A percentile compares a stretch with the other conserved stretches of the same genome.
Conservation (phyloP, 2,797 vertebrate genomes). For the Micrastur ruficollis region DNA sequence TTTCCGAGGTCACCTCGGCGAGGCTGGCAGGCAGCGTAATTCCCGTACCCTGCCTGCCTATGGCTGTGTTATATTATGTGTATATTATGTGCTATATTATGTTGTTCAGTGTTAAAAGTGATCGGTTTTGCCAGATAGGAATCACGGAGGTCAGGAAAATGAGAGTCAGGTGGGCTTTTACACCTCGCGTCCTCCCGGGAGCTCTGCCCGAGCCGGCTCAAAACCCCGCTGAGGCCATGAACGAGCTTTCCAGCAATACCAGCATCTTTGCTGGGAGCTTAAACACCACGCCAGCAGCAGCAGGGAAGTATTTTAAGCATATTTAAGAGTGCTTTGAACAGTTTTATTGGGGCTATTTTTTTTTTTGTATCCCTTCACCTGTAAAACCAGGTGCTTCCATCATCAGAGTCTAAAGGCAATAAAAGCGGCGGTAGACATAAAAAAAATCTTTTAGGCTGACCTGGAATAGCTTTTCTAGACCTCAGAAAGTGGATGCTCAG, state of each 20-base stretch:
- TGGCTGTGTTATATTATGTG: not conserved
- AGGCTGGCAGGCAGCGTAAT: not conserved
- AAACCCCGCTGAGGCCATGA: not conserved
- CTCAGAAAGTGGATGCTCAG: not conserved
- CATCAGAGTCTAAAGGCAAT: not conserved
- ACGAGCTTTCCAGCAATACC: not conserved
- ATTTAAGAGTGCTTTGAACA: not conserved
- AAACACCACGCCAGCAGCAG: fast-evolving
- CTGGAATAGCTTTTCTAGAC: not conserved
- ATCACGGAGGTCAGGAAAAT: not conserved
- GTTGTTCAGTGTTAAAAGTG: not conserved
- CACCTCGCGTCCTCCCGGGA: not conserved
- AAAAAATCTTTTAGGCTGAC: not conserved
- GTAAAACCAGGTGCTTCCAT: slow-evolving; percentile 9
- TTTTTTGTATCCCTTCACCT: not conserved
- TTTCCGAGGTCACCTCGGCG: fast-evolving
- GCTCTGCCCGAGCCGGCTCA: not conserved
- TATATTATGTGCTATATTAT: no score
- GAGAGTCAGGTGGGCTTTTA: not conserved
- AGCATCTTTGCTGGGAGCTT: not conserved
- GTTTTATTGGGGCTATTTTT: not conserved
- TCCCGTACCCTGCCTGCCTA: not conserved
- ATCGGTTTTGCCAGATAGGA: not conserved
- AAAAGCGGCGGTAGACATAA: not conserved
- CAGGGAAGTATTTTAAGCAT: not conserved